Evolutionary conservation across 2,797 vertebrate genomes (phyloP).

Genomic region (Pteropus rufus): DNA sequence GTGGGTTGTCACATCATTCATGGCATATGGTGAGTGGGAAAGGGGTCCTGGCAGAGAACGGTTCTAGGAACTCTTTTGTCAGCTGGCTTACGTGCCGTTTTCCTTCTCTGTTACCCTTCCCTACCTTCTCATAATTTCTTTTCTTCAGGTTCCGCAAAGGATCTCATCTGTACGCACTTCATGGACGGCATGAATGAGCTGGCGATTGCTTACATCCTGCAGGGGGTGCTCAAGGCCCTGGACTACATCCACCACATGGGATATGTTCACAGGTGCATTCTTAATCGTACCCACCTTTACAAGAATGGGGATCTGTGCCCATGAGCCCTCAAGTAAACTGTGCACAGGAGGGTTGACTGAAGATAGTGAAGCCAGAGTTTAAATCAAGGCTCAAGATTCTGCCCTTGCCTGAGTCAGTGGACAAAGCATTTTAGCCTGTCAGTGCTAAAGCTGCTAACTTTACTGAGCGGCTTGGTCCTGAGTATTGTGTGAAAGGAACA

Average conservation of each 20-base stretch:
- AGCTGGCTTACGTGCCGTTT: not conserved
- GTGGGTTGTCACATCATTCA: conserved; percentile 97
- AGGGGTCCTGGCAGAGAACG: not conserved
- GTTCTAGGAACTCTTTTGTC: not conserved
- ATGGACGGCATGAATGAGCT: conserved; percentile 95
- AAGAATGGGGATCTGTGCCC: not conserved
- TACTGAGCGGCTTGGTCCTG: not conserved
- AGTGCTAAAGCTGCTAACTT: not conserved
- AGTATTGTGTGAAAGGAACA: not conserved
- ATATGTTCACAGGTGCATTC: conserved; percentile 93
- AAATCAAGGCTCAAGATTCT: not conserved
- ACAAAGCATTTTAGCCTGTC: not conserved
- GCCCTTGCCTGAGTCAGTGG: not conserved
- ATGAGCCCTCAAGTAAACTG: not conserved
- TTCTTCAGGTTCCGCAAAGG: conserved; percentile 93
- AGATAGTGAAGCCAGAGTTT: not conserved
- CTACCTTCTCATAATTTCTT: not conserved
- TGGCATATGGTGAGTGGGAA: conserved; percentile 93
- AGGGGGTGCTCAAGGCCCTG: conserved; percentile 93
- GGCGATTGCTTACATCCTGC: conserved; percentile 95
- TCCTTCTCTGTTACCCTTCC: not conserved
- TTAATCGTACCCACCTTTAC: not conserved
- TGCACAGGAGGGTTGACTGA: not conserved
- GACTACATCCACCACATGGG: conserved; percentile 99
- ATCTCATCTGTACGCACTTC: conserved; percentile 95